Base-by-base conservation (phyloP, 2,797 vertebrate genomes). In the Xiphophorus birchmanni region DNA sequence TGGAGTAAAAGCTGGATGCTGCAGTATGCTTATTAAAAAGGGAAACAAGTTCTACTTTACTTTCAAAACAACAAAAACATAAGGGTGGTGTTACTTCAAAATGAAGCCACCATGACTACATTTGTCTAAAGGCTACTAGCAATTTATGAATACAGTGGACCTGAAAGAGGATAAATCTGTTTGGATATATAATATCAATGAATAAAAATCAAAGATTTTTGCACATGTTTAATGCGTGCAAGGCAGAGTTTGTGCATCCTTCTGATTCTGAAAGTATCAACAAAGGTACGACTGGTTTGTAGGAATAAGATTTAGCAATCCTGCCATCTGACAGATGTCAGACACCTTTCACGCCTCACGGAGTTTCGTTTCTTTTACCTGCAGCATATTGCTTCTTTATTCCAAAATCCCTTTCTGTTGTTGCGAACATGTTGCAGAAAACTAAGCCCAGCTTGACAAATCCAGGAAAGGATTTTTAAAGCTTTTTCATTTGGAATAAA, bases 301-400 rank as follows among this genome's bases (percentile, higher is more conserved):
- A 15, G 75, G 69, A 88, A 78, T 44, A 86, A 84, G 89, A 86
- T 79, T 80, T 67, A 60, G 73, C 84, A 90, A 91, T 86, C 79
- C 86, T 80, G 40, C 74, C 50, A 63, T 71, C 15, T 73, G 78
- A 87, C 26, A 44, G 86, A 79, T 84, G 85, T 89, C 78, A 80
- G 47, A 17, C 69, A 78, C 78, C 71, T 86, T 82, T 82, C 71
- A 67, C 73, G 81, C 84, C 76, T 86, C 73, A 75, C 72, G 78
- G 65, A 60, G 50, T 21, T 9, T 5, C 1, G 17, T 50, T 84
- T 81, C 44, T 75, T 81, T 79, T 79, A 85, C 82, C 69, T 80
- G 50, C 23, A 77, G 47, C 82, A 80, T 54, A 75, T 82, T 65
- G 65, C 75, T 37, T 80, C 78, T 81, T 37, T 74, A 78, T 84